Evolutionary conservation across 2,113 vertebrate species (phyloP).

Genomic region (Paracanthobrama guichenoti): DNA sequence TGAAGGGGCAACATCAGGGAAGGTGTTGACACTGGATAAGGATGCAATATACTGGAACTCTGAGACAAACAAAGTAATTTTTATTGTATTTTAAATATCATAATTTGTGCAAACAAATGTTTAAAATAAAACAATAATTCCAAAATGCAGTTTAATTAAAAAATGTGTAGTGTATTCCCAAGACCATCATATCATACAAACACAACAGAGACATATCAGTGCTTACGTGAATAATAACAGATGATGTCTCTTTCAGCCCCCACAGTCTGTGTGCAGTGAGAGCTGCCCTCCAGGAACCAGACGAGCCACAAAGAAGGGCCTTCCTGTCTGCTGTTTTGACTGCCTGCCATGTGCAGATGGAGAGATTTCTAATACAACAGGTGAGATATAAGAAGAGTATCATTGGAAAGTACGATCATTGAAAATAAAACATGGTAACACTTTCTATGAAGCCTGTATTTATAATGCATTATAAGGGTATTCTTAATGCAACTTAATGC

Average conservation of each 20-base stretch:
- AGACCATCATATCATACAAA: background rate
- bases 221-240: background rate
- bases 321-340: constrained; percentile 79
- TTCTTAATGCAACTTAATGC: no score
- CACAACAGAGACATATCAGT: background rate
- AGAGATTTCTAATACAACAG: constrained; percentile 68
- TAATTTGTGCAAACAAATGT: background rate
- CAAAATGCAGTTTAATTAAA: background rate
- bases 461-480: no score
- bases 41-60: constrained; percentile 69
- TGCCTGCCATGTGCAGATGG: constrained; percentile 79
- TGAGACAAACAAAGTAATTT: constrained; percentile 56
- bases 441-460: no score
- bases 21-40: constrained; percentile 66
- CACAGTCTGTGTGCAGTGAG: constrained; percentile 73
- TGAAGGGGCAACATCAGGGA: constrained; percentile 50
- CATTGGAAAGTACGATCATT: background rate
- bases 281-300: constrained; percentile 72
- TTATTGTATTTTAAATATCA: background rate
- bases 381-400: constrained; percentile 51
- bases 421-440: background rate
- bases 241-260: constrained; percentile 60
- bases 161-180: background rate
- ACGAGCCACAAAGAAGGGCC: constrained; percentile 70
- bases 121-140: background rate